phyloP scores from a whole-genome alignment of 2,113 vertebrate genomes.

The Sphyrna mokarran region DNA sequence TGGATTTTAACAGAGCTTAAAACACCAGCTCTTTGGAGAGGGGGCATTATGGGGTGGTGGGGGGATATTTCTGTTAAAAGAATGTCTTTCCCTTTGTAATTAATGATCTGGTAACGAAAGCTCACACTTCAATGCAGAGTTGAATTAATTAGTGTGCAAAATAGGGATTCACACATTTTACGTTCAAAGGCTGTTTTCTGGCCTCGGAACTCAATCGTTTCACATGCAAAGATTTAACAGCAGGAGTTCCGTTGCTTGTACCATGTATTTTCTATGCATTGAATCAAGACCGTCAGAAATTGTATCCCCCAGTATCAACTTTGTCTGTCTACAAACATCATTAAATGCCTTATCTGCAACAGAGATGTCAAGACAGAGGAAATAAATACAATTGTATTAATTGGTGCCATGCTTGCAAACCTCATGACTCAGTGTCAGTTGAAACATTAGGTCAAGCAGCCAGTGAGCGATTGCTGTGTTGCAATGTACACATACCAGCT shows the following conservation, averaged over 20 bases:
- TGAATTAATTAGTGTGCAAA: neutral
- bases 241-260: neutral
- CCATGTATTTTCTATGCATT: neutral
- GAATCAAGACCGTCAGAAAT: neutral
- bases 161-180: neutral
- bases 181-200: neutral
- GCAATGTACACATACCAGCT: neutral
- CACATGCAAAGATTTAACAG: neutral
- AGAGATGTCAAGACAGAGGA: neutral
- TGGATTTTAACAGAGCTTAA: conserved; percentile 6
- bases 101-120: neutral
- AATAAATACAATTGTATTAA: neutral
- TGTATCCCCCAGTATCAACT: neutral
- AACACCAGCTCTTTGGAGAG: neutral
- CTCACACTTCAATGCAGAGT: neutral
- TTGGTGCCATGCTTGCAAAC: neutral
- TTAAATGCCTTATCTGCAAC: neutral
- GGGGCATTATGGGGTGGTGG: no score
- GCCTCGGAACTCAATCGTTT: neutral
- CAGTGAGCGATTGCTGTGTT: neutral
- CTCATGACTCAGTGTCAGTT: neutral
- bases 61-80: neutral
- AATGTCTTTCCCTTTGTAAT: neutral
- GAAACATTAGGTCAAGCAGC: neutral
- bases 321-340: neutral